Conservation (phyloP, 2,113 vertebrate genomes). For the Takifugu bimaculatus region DNA sequence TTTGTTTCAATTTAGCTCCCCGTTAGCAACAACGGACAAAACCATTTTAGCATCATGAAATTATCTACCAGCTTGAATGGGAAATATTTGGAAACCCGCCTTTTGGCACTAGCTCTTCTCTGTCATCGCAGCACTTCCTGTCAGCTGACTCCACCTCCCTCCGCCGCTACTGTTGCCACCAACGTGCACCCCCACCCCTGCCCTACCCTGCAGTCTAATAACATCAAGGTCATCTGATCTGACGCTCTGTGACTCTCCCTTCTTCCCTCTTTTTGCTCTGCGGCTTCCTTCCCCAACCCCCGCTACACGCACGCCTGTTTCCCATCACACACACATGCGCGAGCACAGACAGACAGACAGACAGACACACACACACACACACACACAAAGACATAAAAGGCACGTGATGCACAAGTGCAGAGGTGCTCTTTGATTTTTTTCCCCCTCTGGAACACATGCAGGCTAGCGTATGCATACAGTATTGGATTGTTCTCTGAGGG, state of each 20-base stretch:
- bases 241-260: constrained; percentile 28
- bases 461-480: constrained; percentile 38
- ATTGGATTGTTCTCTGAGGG: constrained; percentile 58
- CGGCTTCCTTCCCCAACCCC: background rate
- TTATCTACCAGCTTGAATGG: too few species aligned
- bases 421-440: constrained; percentile 23
- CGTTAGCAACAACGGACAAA: too few species aligned
- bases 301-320: constrained; percentile 5
- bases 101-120: background rate
- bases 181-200: constrained; percentile 12
- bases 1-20: too few species aligned
- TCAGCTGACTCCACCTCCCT: constrained; percentile 50
- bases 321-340: constrained; percentile 6
- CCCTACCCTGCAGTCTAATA: constrained; percentile 48
- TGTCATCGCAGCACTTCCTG: constrained; percentile 41
- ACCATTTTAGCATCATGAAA: too few species aligned
- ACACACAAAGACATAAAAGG: constrained; percentile 4
- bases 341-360: too few species aligned
- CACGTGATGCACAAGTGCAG: constrained; percentile 21
- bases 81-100: too few species aligned
- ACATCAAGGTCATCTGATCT: constrained; percentile 70
- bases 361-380: background rate
- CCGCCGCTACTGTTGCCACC: constrained; percentile 16
- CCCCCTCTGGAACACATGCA: constrained; percentile 18
- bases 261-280: constrained; percentile 16